Percentiles rank a stretch among this genome's conserved stretches.
These are phyloP conservation scores for Carassius auratus DNA, from an alignment of 2,113 vertebrate genomes.

Conservation along the genomic window DNA sequence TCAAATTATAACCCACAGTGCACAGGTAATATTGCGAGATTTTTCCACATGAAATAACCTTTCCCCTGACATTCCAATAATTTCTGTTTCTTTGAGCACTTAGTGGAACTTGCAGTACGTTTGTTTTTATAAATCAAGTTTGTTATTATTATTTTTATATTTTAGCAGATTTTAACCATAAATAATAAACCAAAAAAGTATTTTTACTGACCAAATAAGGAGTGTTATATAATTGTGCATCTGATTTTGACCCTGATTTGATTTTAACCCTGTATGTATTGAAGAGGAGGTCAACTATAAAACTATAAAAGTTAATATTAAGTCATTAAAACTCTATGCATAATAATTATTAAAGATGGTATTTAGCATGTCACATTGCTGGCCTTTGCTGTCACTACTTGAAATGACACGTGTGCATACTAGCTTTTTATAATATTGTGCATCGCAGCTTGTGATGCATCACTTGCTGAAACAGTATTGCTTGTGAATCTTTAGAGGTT, in stretches of 20 bases:
- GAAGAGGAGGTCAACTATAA: background rate
- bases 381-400: background rate
- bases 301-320: background rate
- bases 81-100: background rate
- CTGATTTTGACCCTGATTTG: too few relatives aligned
- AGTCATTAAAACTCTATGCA: background rate
- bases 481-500: constrained; percentile 74
- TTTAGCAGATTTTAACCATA: background rate
- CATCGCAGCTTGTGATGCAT: constrained; percentile 2
- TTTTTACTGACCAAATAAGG: background rate
- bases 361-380: background rate
- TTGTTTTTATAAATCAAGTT: background rate
- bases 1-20: background rate
- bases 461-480: constrained; percentile 31
- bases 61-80: background rate
- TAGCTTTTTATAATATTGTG: background rate
- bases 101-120: background rate
- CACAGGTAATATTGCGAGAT: background rate
- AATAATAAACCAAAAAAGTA: background rate
- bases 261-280: background rate
- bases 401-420: background rate
- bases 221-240: background rate
- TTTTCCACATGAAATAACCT: background rate
- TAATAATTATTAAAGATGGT: background rate
- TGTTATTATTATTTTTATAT: background rate